Evolutionary conservation across 2,113 vertebrate species (phyloP).

Genomic region (Ia io): DNA sequence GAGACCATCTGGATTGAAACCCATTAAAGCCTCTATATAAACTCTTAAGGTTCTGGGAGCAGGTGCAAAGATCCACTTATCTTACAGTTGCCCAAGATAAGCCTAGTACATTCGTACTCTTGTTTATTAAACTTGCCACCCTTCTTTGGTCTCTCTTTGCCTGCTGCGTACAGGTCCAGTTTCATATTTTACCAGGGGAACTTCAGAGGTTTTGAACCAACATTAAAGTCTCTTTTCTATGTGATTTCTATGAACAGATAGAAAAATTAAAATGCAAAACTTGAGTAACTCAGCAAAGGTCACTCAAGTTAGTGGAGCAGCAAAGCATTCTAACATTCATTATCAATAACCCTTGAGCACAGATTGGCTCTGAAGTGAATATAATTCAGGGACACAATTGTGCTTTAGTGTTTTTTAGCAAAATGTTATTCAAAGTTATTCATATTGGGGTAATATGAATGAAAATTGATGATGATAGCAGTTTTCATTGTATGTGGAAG

Average conservation of each 20-base stretch:
- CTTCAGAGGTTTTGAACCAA: background rate
- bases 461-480: constrained; percentile 80
- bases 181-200: background rate
- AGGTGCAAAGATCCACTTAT: background rate
- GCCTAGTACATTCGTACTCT: background rate
- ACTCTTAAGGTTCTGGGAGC: background rate
- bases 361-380: background rate
- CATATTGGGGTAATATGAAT: constrained; percentile 72
- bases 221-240: background rate
- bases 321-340: constrained; percentile 1
- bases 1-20: background rate
- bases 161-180: background rate
- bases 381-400: constrained; percentile 19
- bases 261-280: constrained; percentile 2
- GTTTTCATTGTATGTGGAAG: constrained; percentile 68
- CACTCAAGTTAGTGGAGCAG: background rate
- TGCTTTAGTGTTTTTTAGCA: constrained; percentile 61
- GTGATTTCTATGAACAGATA: background rate
- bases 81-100: background rate
- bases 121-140: background rate
- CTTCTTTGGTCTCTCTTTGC: background rate
- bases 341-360: constrained; percentile 14
- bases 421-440: constrained; percentile 79
- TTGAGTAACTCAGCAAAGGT: constrained; percentile 27
- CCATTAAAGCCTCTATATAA: background rate